Evolutionary conservation across 2,888 invertebrate genomes (phyloP).

Genomic region (Pachliopta kotzebuea): DNA sequence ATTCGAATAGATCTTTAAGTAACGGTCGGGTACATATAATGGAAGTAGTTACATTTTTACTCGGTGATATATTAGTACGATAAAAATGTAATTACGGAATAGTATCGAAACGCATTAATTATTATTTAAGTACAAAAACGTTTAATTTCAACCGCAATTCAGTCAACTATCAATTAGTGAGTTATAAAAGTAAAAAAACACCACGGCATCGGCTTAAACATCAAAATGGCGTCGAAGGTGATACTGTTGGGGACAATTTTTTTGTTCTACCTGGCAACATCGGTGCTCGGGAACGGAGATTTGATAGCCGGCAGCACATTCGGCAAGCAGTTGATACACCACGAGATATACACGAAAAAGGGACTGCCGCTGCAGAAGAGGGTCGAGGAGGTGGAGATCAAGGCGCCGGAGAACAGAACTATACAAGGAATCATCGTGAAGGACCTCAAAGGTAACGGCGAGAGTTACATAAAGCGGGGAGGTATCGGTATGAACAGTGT

Average conservation of each 20-base stretch:
- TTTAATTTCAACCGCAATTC: conserved; percentile 2
- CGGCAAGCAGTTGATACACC: conserved; percentile 30
- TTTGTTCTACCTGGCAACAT: conserved; percentile 27
- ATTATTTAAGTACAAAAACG: not conserved
- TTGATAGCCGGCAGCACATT: conserved; percentile 28
- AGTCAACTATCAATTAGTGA: conserved; percentile 8
- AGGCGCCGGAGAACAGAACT: conserved; percentile 26
- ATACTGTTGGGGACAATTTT: conserved; percentile 13
- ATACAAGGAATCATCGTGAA: conserved; percentile 38
- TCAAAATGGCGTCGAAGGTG: conserved; percentile 23
- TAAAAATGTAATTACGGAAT: not conserved
- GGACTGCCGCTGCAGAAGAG: conserved; percentile 31
- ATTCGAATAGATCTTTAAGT: no score
- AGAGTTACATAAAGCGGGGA: conserved; percentile 39
- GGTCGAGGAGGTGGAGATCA: conserved; percentile 33
- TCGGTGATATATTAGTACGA: not conserved
- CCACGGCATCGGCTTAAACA: not conserved
- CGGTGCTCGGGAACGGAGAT: conserved; percentile 30
- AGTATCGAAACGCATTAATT: not conserved
- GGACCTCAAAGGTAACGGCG: conserved; percentile 40
- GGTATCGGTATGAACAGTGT: conserved; percentile 40
- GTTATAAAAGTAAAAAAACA: conserved; percentile 4
- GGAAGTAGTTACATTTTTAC: no score
- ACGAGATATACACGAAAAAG: conserved; percentile 29
- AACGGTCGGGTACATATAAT: no score